These are phyloP conservation scores for Drosophila silvestris DNA, from an alignment of 2,888 invertebrate genomes.

Conservation along the genomic window DNA sequence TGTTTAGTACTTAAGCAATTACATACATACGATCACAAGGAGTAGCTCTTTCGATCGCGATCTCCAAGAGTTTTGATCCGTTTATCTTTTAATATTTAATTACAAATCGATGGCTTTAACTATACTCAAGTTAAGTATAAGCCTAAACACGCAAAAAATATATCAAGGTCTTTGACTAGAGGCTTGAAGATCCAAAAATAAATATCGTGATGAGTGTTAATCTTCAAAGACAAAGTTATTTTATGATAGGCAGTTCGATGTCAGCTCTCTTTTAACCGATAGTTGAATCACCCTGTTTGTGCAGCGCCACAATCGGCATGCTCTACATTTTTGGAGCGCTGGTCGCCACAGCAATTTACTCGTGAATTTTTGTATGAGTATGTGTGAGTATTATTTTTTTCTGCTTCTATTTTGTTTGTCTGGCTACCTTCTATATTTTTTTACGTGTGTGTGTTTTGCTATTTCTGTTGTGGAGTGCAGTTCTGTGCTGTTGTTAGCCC, in stretches of 20 bases:
- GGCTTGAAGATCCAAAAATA: neutral
- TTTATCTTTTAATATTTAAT: neutral
- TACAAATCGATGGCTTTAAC: neutral
- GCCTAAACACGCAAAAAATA: neutral
- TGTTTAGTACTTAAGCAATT: neutral
- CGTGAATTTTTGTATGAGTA: slow-evolving; percentile 25
- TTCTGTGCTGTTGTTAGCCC: slow-evolving; percentile 39
- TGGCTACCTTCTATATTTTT: slow-evolving; percentile 28
- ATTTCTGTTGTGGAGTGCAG: slow-evolving; percentile 35
- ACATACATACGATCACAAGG: neutral
- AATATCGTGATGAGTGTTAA: neutral
- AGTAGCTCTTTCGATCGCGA: neutral
- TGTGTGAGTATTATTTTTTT: slow-evolving; percentile 14
- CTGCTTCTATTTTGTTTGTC: slow-evolving; percentile 54
- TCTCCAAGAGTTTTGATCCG: neutral
- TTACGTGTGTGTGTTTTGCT: slow-evolving; percentile 21
- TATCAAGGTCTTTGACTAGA: neutral
- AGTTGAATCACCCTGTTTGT: slow-evolving; percentile 56
- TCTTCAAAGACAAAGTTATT: neutral
- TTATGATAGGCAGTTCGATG: neutral
- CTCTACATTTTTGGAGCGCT: slow-evolving; percentile 64
- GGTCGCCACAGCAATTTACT: slow-evolving; percentile 69
- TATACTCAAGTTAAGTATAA: neutral
- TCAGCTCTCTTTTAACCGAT: neutral
- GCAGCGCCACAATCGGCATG: slow-evolving; percentile 57